phyloP scores from a whole-genome alignment of 2,113 vertebrate species.

The Etheostoma cragini region DNA sequence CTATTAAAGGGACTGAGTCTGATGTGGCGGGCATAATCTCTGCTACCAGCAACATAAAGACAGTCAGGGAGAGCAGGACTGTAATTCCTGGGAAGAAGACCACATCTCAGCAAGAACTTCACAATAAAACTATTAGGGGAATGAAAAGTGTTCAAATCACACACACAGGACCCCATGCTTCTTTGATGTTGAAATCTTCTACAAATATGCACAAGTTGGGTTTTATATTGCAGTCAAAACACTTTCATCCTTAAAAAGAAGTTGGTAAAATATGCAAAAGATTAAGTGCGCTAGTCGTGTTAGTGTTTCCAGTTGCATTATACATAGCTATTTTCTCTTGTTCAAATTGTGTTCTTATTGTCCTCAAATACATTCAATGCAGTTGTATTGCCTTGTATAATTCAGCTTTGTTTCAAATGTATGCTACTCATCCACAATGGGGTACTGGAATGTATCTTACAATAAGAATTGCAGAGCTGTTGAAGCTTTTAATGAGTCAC shows the following conservation, averaged over 20 bases:
- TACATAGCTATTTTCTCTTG: neutral
- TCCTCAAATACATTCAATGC: neutral
- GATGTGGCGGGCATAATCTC: conserved; percentile 98
- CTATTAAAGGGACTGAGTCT: conserved; percentile 95
- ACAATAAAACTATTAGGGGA: conserved; percentile 18
- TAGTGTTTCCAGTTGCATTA: neutral
- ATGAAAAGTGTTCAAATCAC: neutral
- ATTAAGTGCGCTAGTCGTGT: neutral
- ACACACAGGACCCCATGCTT: neutral
- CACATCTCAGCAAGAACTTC: conserved; percentile 25
- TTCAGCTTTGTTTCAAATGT: neutral
- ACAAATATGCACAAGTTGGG: neutral
- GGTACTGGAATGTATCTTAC: neutral
- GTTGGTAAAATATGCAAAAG: neutral
- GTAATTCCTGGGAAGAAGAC: conserved; percentile 89
- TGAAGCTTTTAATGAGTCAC: neutral
- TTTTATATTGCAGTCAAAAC: neutral
- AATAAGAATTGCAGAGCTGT: neutral
- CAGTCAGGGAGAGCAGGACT: conserved; percentile 93
- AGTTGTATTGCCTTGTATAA: conserved; percentile 1
- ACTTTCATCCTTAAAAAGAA: neutral
- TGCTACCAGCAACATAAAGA: conserved; percentile 96
- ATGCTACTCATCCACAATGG: neutral
- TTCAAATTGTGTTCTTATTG: neutral
- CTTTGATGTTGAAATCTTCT: conserved; percentile 4